Conservation (phyloP, 2,888 invertebrate species). For the Ametastegia equiseti region DNA sequence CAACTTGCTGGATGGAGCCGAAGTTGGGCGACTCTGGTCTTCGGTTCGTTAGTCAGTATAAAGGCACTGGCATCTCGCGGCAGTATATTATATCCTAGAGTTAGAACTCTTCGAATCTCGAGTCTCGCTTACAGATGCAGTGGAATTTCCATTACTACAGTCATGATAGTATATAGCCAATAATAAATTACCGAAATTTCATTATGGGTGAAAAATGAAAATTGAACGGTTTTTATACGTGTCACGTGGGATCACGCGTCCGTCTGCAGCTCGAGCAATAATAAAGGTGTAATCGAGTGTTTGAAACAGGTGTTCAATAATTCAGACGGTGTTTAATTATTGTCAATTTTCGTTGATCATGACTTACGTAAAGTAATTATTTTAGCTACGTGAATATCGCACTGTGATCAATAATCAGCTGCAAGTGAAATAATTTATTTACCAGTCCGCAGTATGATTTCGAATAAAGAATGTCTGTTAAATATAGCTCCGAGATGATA, state of each 20-base stretch:
- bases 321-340: background rate
- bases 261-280: background rate
- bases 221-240: too few species aligned
- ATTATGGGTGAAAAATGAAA: background rate
- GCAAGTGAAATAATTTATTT: background rate
- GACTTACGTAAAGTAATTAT: slow-evolving; percentile 16
- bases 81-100: slow-evolving; percentile 3
- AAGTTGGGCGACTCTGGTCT: slow-evolving; percentile 15
- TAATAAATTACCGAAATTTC: background rate
- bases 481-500: background rate
- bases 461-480: background rate
- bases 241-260: background rate
- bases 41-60: slow-evolving; percentile 35
- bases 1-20: slow-evolving; percentile 19
- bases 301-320: background rate
- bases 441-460: background rate
- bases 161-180: background rate
- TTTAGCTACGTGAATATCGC: background rate
- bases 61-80: slow-evolving; percentile 26
- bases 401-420: background rate
- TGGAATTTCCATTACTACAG: background rate
- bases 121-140: background rate
- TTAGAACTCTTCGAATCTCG: background rate
- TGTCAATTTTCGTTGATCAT: background rate
- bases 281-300: background rate